Base-by-base conservation (phyloP, 2,113 vertebrate genomes). In the Polypterus senegalus region DNA sequence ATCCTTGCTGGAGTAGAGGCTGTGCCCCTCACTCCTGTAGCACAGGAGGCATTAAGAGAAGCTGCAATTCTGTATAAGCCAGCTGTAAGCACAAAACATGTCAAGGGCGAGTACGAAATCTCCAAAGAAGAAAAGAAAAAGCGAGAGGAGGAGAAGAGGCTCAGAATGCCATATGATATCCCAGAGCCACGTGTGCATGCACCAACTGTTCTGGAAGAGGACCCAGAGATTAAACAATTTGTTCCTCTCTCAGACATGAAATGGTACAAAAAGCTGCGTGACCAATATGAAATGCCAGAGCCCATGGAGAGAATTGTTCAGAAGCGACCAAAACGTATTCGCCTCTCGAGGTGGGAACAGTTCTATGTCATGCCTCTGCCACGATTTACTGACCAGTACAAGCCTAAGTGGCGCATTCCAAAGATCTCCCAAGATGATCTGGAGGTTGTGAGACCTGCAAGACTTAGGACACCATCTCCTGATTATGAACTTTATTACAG, bases 181-280 rank as follows among this genome's bases (percentile, higher is more conserved):
- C 96, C 96, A 61, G 66, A 87, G 61, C 88, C 91, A 67, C 93
- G 90, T 65, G 82, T 83, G 54, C 64, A 73, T 47, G 86, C 77
- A 69, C 84, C 76, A 0, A 66, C 81, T 44, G 74, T 77, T 59
- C 75, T 93, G 48, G 89, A 94, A 66, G 92, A 97, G 79, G 91
- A 99, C 59, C 83, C 90, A 46, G 85, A 67, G 63, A 98, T 99
- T 60, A 98, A 98, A 78, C 86, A 93, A 64, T 99, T 88, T 66
- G 83, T 91, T 68, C 96, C 96, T 10, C 80, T 96, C 66, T 99
- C 96, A 59, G 94, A 99, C 69, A 97, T 99, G 92, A 98, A 95
- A 70, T 99, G 96, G 96, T 99, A 99, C 73, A 97, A 92, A 81
- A 95, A 83, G 68, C 74, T 99, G n/a, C 77, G 95, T 54, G 95